Base-by-base conservation (phyloP, 1,140 invertebrate species). In the Riptortus pedestris region DNA sequence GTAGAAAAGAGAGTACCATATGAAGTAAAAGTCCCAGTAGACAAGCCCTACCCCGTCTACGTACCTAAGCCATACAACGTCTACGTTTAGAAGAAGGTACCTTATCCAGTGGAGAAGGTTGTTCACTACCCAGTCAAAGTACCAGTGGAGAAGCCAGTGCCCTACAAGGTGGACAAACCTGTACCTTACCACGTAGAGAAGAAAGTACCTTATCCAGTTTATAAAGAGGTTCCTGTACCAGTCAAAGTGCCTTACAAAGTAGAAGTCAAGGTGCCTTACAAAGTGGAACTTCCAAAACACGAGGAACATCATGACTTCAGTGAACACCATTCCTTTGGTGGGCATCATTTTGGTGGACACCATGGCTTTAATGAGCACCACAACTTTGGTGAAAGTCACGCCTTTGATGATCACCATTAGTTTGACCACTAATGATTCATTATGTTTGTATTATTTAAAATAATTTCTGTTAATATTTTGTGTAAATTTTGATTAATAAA, bases 51-150 rank as follows among this genome's bases (percentile, higher is more conserved):
- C 67, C 81, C 84, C 67, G 81, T 85, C 18, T n/a, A n/a, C n/a
- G n/a, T n/a, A n/a, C n/a, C n/a, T n/a, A n/a, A n/a, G n/a, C n/a
- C n/a, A n/a, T n/a, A n/a, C n/a, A 76, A 77, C 26, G 81, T 38
- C 5, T 84, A 85, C 0, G 78, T 87, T 52, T 84, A 86, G 71
- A 86, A 86, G 69, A 80, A 83, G 55, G 79, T 87, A 2, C 85
- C 85, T 0, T 85, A 82, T 74, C 81, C 85, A 2, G 83, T 84
- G 2, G 83, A 86, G 65, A 87, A 87, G 71, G 79, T 84, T 52
- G 78, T 85, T n/a, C 83, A 79, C 2, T 28, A 45, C 16, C 67
- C 66, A 69, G 75, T 14, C 77, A 79, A 71, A 83, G 79, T 31
- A 77, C 81, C 26, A 79, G 82, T 67, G 74, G 78, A 78, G 71